Percentiles rank a stretch among this genome's conserved stretches.
phyloP scores from a whole-genome alignment of 2,113 vertebrate species.

The Orycteropus afer region DNA sequence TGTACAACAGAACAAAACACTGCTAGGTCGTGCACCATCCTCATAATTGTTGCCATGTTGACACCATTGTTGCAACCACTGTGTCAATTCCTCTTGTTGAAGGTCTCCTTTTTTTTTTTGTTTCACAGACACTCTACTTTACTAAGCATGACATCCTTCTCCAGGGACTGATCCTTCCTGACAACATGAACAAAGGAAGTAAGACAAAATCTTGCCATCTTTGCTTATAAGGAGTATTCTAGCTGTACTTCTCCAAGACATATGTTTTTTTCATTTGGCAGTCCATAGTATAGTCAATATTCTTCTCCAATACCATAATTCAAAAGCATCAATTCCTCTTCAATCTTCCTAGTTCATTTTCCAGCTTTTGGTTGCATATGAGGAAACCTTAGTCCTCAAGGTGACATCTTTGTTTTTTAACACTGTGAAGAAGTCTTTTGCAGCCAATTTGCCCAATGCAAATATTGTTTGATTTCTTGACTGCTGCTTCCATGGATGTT shows the following conservation, averaged over 20 bases:
- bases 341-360: neutral
- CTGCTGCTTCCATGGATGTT: neutral
- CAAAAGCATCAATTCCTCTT: neutral
- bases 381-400: neutral
- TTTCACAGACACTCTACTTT: neutral
- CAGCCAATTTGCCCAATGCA: neutral
- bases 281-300: neutral
- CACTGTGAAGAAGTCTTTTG: neutral
- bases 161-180: neutral
- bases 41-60: neutral
- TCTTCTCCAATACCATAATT: neutral
- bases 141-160: neutral
- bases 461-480: neutral
- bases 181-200: too few relatives aligned
- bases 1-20: neutral
- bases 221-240: neutral
- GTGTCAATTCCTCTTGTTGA: neutral
- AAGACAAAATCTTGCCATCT: neutral
- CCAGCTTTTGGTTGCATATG: neutral
- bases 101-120: neutral
- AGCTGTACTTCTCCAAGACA: neutral
- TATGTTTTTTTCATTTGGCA: neutral
- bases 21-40: neutral
- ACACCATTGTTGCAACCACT: neutral
- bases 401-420: neutral